Conservation (phyloP, 1,140 invertebrate genomes). For the Tetraneura akinire region DNA sequence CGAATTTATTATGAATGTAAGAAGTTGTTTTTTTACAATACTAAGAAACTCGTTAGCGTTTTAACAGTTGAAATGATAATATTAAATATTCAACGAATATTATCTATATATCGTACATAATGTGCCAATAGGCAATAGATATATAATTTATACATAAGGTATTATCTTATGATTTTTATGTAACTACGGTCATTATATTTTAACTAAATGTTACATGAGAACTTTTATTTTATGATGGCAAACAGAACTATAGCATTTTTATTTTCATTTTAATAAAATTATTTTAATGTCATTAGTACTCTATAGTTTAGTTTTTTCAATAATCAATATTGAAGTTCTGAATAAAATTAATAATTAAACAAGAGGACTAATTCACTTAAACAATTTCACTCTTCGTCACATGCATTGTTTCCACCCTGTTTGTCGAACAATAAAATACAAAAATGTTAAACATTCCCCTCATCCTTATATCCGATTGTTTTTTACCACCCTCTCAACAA, state of each 20-base stretch:
- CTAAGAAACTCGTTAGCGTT: not conserved
- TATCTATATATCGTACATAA: not conserved
- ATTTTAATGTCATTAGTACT: not conserved
- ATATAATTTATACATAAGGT: not conserved
- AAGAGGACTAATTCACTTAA: slow-evolving; percentile 8
- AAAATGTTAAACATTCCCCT: slow-evolving; percentile 1
- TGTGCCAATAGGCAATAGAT: too few relatives aligned
- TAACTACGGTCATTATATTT: not conserved
- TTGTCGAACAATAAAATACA: slow-evolving; percentile 14
- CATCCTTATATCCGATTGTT: not conserved
- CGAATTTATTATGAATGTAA: too few relatives aligned
- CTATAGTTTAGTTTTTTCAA: too few relatives aligned
- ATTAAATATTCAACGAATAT: not conserved
- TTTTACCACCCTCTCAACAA: not conserved
- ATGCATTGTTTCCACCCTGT: slow-evolving; percentile 3
- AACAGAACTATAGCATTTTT: not conserved
- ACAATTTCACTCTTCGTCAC: slow-evolving; percentile 4
- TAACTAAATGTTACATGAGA: not conserved
- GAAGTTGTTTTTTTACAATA: not conserved
- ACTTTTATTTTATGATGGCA: not conserved
- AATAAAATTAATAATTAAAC: not conserved
- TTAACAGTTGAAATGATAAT: not conserved
- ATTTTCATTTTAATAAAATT: not conserved
- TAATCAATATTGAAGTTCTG: not conserved
- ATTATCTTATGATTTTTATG: not conserved